Conservation (phyloP, 2,888 invertebrate genomes). For the Drosophila anomalipes region DNA sequence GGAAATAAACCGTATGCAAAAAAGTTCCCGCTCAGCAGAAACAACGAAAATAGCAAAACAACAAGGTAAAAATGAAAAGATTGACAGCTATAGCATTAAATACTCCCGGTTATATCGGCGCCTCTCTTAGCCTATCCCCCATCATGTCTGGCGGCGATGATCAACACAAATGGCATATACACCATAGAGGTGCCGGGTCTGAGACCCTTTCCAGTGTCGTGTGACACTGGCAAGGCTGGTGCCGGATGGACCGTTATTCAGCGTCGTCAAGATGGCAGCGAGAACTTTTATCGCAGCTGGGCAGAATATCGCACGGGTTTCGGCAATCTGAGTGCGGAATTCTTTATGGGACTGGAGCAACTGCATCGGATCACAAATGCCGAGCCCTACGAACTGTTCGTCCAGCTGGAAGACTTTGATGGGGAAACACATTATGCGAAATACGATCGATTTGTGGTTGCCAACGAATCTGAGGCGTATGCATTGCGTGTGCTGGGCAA, state of each 20-base stretch:
- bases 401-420: constrained; percentile 88
- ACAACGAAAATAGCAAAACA: neutral
- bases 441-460: constrained; percentile 88
- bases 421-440: constrained; percentile 87
- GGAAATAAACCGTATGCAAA: constrained; percentile 39
- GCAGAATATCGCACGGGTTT: constrained; percentile 89
- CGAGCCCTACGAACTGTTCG: constrained; percentile 87
- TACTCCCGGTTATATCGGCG: neutral
- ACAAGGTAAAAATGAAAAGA: constrained; percentile 11
- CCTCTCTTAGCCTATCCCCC: constrained; percentile 43
- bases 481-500: constrained; percentile 88
- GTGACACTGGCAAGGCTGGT: constrained; percentile 59
- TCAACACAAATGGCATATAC: constrained; percentile 60
- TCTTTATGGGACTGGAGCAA: constrained; percentile 90
- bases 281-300: constrained; percentile 89
- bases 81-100: neutral
- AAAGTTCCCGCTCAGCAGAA: neutral
- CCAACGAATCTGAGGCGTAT: constrained; percentile 88
- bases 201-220: constrained; percentile 50
- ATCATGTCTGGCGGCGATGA: constrained; percentile 68
- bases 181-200: constrained; percentile 83
- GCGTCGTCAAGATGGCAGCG: constrained; percentile 88
- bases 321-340: constrained; percentile 89
- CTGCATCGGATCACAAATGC: constrained; percentile 85
- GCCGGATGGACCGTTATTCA: constrained; percentile 91